Evolutionary conservation across 2,113 vertebrate genomes (phyloP), one percentile per base, ranked within the genome.

Genomic region (Glareola pratincola): DNA sequence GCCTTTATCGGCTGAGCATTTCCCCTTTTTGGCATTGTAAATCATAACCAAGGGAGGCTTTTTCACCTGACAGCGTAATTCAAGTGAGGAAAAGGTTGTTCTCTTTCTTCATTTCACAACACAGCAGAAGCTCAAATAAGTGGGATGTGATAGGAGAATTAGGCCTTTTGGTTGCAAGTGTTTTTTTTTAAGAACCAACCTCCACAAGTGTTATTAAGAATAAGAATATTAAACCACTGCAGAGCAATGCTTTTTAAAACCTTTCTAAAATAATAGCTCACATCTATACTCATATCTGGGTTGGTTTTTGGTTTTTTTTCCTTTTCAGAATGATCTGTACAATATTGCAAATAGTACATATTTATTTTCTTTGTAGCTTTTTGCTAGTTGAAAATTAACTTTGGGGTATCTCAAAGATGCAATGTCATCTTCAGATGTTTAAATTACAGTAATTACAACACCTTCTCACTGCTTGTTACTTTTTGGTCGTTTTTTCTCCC

Each of bases 361-460:
- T 71, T 85, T 84, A 67, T 93, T 91, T 96, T 86, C 60, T 90
- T 37, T 80, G 63, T 34, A 87, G 62, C 36, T 66, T 88, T 93
- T 90, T 93, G 36, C 29, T 75, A 41, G 37, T 45, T 88, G 66
- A 76, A 80, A 88, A 91, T 92, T 92, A 88, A 82, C 47, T 96
- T 24, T 59, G n/a, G 62, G 14, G 37, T 32, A 39, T 73, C 47
- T 92, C 48, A 79, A 80, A 77, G 86, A 81, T 45, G n/a, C 67
- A 88, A 26, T 91, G 45, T 56, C 30, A 22, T 92, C 67, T 75
- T 88, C 80, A 94, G 79, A 90, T 71, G 67, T 95, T 94, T 93
- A 96, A 96, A 97, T 97, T 92, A 95, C 68, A 88, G 43, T 86
- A 91, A 95, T 97, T 96, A 47, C 14, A 95, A 39, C 60, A 95